Percentiles rank a stretch among this genome's conserved stretches.
phyloP scores from a whole-genome alignment of 2,113 vertebrate genomes.

The Trochalopteron elliotii region DNA sequence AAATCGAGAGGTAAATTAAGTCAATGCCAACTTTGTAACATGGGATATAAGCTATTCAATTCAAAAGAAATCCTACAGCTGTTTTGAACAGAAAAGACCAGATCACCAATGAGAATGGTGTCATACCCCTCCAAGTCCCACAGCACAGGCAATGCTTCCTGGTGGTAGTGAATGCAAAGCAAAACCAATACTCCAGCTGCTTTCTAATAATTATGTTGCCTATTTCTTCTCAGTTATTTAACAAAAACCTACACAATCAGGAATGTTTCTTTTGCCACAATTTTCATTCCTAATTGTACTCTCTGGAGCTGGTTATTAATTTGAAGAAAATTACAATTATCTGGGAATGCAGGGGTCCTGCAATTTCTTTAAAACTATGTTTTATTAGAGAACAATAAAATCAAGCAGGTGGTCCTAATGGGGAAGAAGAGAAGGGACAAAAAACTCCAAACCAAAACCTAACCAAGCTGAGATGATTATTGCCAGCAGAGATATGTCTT shows the following conservation, averaged over 20 bases:
- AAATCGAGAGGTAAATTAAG: neutral
- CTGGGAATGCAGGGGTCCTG: neutral
- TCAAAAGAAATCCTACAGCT: neutral
- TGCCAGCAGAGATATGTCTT: neutral
- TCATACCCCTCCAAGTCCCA: neutral
- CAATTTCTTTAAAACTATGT: neutral
- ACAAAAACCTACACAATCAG: conserved; percentile 1
- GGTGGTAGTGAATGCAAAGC: neutral
- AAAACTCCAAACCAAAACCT: neutral
- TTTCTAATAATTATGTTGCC: neutral
- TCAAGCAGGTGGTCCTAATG: neutral
- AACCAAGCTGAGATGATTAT: neutral
- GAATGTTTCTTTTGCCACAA: neutral
- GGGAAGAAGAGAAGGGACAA: neutral
- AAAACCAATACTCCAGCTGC: neutral
- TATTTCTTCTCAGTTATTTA: conserved; percentile 30
- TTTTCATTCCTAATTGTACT: conserved; percentile 35
- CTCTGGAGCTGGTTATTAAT: conserved; percentile 28
- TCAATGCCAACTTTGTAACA: neutral
- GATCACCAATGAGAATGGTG: neutral
- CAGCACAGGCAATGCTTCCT: neutral
- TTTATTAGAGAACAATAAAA: conserved; percentile 24
- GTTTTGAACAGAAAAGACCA: neutral
- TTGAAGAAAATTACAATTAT: conserved; percentile 25
- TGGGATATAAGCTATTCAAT: neutral